Evolutionary conservation across 2,888 invertebrate genomes (phyloP).

Genomic region (Dasypogon diadema): DNA sequence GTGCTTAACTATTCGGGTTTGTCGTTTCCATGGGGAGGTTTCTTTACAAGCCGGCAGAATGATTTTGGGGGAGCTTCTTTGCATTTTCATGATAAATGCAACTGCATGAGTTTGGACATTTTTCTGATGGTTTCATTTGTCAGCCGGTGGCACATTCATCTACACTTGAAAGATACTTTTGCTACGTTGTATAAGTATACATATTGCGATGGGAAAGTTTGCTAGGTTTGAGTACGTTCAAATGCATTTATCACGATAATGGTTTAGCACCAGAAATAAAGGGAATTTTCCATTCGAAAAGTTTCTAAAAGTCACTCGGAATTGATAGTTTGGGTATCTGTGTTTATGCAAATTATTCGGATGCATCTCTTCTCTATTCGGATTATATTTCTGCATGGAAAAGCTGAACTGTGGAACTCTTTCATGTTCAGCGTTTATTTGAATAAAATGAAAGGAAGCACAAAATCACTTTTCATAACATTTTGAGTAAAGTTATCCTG

Average conservation of each 20-base stretch:
- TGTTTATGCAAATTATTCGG: not conserved
- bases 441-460: too few species aligned
- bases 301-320: not conserved
- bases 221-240: not conserved
- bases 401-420: too few species aligned
- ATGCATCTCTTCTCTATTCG: too few species aligned
- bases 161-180: not conserved
- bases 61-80: not conserved
- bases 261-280: slow-evolving; percentile 20
- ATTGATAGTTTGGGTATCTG: slow-evolving; percentile 19
- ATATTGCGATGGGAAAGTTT: slow-evolving; percentile 7
- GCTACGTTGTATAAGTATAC: too few species aligned
- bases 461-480: too few species aligned
- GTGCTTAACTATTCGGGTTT: not conserved
- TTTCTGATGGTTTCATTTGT: slow-evolving; percentile 35
- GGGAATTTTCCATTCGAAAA: slow-evolving; percentile 36
- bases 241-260: slow-evolving; percentile 40
- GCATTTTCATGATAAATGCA: slow-evolving; percentile 25
- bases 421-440: too few species aligned
- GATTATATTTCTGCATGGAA: too few species aligned
- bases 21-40: not conserved
- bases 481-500: too few species aligned
- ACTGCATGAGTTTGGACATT: slow-evolving; percentile 15
- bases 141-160: slow-evolving; percentile 8
- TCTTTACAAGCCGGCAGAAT: not conserved